A percentile compares a stretch with the other conserved stretches of the same genome.
These are phyloP conservation scores for Branchellion lobata DNA, from an alignment of 2,888 invertebrate species.

Conservation along the genomic window DNA sequence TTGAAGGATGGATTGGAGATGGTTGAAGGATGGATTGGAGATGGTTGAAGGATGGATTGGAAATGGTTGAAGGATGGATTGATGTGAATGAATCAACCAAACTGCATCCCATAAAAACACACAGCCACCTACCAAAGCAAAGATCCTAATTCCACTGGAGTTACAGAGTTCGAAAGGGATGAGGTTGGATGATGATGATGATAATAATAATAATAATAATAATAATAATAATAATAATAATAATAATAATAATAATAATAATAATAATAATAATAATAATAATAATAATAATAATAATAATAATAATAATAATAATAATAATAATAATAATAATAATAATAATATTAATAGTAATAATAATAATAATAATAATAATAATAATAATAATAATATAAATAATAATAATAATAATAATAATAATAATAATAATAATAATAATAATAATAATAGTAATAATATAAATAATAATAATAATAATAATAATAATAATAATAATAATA, in stretches of 20 bases:
- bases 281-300: background rate
- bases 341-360: background rate
- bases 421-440: background rate
- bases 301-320: too few relatives aligned
- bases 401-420: background rate
- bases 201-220: background rate
- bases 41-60: too few relatives aligned
- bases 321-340: background rate
- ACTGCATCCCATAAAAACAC: too few relatives aligned
- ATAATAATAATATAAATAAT: background rate
- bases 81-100: too few relatives aligned
- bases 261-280: background rate
- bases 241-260: background rate
- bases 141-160: constrained; percentile 45
- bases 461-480: background rate
- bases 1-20: too few relatives aligned
- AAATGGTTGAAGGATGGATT: too few relatives aligned
- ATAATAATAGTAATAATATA: background rate
- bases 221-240: background rate
- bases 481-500: background rate
- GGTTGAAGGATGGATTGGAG: too few relatives aligned
- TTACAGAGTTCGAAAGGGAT: constrained; percentile 48
- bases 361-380: background rate
- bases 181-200: constrained; percentile 44
- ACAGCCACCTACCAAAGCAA: constrained; percentile 49